These are phyloP conservation scores for Fulica atra DNA, from an alignment of 2,113 vertebrate genomes.

Conservation along the genomic window DNA sequence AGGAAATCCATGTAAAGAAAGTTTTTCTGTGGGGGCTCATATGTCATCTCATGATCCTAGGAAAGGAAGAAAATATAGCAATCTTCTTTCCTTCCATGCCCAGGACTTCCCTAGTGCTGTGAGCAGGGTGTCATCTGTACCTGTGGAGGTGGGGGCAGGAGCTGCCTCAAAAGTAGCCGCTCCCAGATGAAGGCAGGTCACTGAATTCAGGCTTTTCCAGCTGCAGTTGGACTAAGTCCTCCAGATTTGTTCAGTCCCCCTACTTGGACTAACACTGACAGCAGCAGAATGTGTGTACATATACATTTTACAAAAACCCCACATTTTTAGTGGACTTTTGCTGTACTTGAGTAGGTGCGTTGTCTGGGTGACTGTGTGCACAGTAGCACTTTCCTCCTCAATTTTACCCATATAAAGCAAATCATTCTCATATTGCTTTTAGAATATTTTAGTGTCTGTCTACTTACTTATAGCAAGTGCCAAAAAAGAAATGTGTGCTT, in stretches of 20 bases:
- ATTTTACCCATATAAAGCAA: neutral
- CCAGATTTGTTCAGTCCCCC: neutral
- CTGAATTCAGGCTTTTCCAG: neutral
- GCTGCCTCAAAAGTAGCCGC: neutral
- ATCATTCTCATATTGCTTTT: neutral
- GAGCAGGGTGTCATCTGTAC: neutral
- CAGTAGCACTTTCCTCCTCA: neutral
- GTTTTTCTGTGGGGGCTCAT: neutral
- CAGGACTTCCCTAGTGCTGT: neutral
- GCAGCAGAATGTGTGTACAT: neutral
- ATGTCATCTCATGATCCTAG: neutral
- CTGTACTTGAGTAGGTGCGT: neutral
- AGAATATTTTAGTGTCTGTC: neutral
- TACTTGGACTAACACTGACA: neutral
- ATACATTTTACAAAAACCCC: neutral
- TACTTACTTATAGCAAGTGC: neutral
- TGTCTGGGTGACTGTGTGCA: neutral
- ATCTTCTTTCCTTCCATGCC: neutral
- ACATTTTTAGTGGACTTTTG: neutral
- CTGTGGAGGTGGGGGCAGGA: neutral
- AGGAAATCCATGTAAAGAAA: neutral
- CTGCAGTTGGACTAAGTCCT: neutral
- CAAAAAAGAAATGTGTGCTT: neutral
- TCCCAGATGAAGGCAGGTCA: neutral
- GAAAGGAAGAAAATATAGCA: neutral